Base-by-base conservation (phyloP, 2,113 vertebrate genomes). In the Anolis sagrei region DNA sequence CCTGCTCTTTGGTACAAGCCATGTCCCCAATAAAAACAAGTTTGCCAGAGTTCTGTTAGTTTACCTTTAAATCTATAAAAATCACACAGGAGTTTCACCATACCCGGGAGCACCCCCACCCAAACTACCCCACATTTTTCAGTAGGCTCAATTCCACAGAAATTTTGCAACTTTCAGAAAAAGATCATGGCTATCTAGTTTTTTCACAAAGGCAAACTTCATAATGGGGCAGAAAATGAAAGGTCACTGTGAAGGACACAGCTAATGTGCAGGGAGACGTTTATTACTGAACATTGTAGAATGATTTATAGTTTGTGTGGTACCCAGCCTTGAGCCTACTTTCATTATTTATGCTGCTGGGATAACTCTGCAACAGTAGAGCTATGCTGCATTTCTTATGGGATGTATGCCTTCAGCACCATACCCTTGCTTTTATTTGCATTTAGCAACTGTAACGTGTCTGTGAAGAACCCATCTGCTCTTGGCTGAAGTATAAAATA, bases 271-370 rank as follows among this genome's bases (percentile, higher is more conserved):
- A n/a, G 70, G 58, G 6, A 73, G 18, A 27, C 76, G 87, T 86
- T 36, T 82, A 82, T 82, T 72, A 76, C 36, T 29, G 82, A 83
- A 48, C 61, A 32, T 73, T 82, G 48, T 81, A 54, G 48, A 70
- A 81, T 81, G 81, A 62, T 72, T 44, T 62, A 74, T 74, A 61
- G 54, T 83, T 25, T 75, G 72, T 58, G 32, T 25, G 61, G 36
- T n/a, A 73, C n/a, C 72, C 36, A 83, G 82, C 72, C 72, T 76
- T 76, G 72, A 76, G 72, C 58, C 19, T 5, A 49, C 81, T 74
- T 73, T n/a, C 68, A 48, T 82, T 82, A 73, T 76, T 83, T 75
- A 76, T 64, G 54, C 82, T 75, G 29, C 72, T 48, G 51, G 27
- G 39, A 69, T 49, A 69, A 21, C 62, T 32, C 16, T 48, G 27